These are phyloP conservation scores for Diloba caeruleocephala DNA, from an alignment of 2,888 invertebrate species.

Conservation along the genomic window DNA sequence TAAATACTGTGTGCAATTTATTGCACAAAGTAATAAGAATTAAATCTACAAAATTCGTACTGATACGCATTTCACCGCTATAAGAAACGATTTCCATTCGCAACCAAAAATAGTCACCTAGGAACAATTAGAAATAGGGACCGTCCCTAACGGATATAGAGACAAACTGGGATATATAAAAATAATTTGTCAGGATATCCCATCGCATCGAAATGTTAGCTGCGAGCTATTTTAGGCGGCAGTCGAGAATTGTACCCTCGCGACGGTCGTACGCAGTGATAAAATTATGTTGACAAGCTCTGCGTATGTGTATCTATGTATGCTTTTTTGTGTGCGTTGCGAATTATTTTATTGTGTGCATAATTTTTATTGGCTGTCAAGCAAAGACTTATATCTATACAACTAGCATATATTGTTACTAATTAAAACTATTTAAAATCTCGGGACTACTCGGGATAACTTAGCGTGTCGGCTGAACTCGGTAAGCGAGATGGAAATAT, in stretches of 20 bases:
- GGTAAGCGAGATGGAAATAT: too few relatives aligned
- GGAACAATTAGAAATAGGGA: constrained; percentile 46
- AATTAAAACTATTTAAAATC: too few relatives aligned
- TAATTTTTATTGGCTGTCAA: constrained; percentile 5
- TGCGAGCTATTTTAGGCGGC: constrained; percentile 55
- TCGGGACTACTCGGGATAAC: too few relatives aligned
- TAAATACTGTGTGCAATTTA: too few relatives aligned
- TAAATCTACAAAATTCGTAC: too few relatives aligned
- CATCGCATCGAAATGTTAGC: constrained; percentile 69
- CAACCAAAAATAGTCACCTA: constrained; percentile 41
- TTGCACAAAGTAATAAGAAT: too few relatives aligned
- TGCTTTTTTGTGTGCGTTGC: constrained; percentile 10
- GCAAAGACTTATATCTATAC: too few relatives aligned
- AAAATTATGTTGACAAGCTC: constrained; percentile 47
- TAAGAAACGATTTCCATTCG: constrained; percentile 20
- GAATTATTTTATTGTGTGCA: constrained; percentile 11
- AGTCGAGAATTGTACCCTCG: constrained; percentile 45
- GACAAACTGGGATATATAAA: constrained; percentile 80
- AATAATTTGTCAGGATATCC: constrained; percentile 88
- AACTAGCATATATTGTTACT: too few relatives aligned
- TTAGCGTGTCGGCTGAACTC: too few relatives aligned
- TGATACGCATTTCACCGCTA: neutral
- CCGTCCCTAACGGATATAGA: constrained; percentile 70
- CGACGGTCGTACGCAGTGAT: constrained; percentile 36
- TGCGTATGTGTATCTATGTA: constrained; percentile 6